phyloP scores from a whole-genome alignment of 2,113 vertebrate species.

The Clarias batrachus region DNA sequence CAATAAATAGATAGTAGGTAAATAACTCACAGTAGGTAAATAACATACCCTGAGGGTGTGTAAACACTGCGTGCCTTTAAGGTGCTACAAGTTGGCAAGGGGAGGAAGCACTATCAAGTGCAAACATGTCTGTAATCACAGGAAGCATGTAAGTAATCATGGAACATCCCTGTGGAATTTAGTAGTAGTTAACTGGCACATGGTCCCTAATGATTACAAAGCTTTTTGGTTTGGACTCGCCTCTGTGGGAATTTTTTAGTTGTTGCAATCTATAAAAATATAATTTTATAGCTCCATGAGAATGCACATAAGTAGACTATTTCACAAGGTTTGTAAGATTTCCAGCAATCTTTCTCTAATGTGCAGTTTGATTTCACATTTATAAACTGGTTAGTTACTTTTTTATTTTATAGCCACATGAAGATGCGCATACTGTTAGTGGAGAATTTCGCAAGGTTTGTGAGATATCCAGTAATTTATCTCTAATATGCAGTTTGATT shows the following conservation, averaged over 20 bases:
- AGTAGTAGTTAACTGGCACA: not conserved
- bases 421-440: not conserved
- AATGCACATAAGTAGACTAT: not conserved
- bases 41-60: not conserved
- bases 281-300: not conserved
- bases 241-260: not conserved
- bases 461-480: no score
- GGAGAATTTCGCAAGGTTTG: not conserved
- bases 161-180: not conserved
- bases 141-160: constrained; percentile 13
- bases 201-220: not conserved
- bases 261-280: not conserved
- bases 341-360: not conserved
- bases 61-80: not conserved
- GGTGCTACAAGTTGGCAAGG: not conserved
- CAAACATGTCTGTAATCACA: not conserved
- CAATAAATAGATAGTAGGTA: not conserved
- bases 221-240: not conserved
- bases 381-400: no score
- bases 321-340: not conserved
- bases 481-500: not conserved
- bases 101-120: constrained; percentile 5
- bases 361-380: not conserved
- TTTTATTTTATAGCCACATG: not conserved
- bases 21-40: not conserved